phyloP scores from a whole-genome alignment of 1,140 invertebrate genomes.

The Sitophilus oryzae region DNA sequence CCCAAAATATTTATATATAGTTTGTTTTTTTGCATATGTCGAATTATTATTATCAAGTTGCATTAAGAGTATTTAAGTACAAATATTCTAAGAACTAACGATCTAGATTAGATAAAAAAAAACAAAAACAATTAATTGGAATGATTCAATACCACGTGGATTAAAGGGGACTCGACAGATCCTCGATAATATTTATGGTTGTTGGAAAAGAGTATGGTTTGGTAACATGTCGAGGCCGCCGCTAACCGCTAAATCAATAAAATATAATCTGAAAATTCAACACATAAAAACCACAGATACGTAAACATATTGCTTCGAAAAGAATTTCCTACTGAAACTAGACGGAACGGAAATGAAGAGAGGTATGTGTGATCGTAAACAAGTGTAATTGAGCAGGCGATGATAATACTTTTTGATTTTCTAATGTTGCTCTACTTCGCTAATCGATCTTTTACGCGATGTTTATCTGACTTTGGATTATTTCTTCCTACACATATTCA shows the following conservation, averaged over 20 bases:
- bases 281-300: conserved; percentile 17
- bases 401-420: too few relatives aligned
- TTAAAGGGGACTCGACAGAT: neutral
- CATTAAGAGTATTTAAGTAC: conserved; percentile 33
- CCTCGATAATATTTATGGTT: neutral
- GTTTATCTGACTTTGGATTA: too few relatives aligned
- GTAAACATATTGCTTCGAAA: conserved; percentile 15
- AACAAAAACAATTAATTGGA: conserved; percentile 21
- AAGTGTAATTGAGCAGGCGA: too few relatives aligned
- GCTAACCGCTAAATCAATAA: conserved; percentile 10
- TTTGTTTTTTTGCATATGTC: conserved; percentile 39
- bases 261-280: conserved; percentile 10
- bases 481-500: too few relatives aligned
- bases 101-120: conserved; percentile 1
- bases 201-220: neutral
- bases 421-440: too few relatives aligned
- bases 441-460: too few relatives aligned
- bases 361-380: too few relatives aligned
- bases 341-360: too few relatives aligned
- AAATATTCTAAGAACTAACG: conserved; percentile 18
- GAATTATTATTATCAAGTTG: conserved; percentile 40
- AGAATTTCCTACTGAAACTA: too few relatives aligned
- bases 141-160: conserved; percentile 15
- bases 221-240: neutral
- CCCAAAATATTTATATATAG: conserved; percentile 33